phyloP scores from a whole-genome alignment of 2,797 vertebrate genomes.

The Sylvilagus floridanus region DNA sequence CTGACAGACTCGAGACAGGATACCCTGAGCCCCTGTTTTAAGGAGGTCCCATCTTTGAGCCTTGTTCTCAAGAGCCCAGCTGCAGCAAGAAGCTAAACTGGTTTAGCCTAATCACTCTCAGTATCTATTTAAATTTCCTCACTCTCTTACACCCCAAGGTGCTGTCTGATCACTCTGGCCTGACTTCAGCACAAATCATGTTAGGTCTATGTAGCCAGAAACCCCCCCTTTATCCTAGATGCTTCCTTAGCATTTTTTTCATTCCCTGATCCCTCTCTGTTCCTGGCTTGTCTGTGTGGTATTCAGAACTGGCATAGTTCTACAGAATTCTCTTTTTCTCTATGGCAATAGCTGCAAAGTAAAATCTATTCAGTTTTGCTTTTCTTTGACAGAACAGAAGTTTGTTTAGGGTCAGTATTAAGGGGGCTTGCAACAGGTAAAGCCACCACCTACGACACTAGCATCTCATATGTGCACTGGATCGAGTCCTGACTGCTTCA shows the following conservation, averaged over 20 bases:
- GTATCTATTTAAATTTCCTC: neutral
- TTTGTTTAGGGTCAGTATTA: slow-evolving; percentile 17
- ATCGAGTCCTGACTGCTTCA: no score
- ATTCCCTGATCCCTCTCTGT: neutral
- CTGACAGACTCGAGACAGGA: neutral
- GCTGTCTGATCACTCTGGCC: neutral
- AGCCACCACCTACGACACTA: no score
- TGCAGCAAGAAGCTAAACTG: neutral
- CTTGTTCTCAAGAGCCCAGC: neutral
- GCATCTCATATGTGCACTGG: no score
- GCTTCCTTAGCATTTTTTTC: neutral
- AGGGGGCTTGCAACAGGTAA: neutral
- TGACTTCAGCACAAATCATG: neutral
- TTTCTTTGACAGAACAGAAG: slow-evolving; percentile 5
- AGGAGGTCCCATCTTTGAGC: neutral
- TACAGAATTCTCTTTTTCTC: neutral
- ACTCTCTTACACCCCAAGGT: neutral
- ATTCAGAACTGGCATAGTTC: neutral
- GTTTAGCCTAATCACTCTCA: neutral
- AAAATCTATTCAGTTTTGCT: neutral
- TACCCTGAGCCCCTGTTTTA: neutral
- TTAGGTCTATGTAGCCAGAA: neutral
- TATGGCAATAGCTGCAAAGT: neutral
- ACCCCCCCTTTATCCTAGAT: neutral
- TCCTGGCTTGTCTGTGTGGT: neutral